Percentiles rank a stretch among this genome's conserved stretches.
Evolutionary conservation across 2,888 invertebrate genomes (phyloP).

Genomic region (Nomada ruficornis): DNA sequence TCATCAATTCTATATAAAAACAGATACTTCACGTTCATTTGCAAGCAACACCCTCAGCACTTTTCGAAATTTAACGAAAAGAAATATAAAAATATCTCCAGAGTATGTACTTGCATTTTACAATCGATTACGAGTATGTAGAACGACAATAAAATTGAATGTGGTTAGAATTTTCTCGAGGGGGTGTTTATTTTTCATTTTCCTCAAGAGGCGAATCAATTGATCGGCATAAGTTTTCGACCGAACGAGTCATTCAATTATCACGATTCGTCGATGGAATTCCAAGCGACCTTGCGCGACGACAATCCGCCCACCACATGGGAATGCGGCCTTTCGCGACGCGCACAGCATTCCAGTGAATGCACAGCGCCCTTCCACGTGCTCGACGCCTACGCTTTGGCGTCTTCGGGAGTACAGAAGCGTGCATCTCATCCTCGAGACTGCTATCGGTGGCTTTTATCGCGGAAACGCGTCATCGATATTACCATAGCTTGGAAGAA

Average conservation of each 20-base stretch:
- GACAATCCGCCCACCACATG: slow-evolving; percentile 31
- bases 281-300: slow-evolving; percentile 55
- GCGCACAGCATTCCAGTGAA: slow-evolving; percentile 14
- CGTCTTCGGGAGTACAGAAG: slow-evolving; percentile 21
- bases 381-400: slow-evolving; percentile 37
- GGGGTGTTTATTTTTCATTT: too few species aligned
- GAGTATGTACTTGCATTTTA: too few species aligned
- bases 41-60: too few species aligned
- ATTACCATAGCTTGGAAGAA: slow-evolving; percentile 58
- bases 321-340: slow-evolving; percentile 63
- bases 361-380: slow-evolving; percentile 18
- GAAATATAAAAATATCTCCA: too few species aligned
- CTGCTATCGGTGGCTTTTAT: slow-evolving; percentile 30
- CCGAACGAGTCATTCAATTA: too few species aligned
- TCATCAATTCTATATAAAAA: too few species aligned
- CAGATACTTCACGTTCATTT: too few species aligned
- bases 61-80: too few species aligned
- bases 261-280: slow-evolving; percentile 1
- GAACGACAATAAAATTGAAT: too few species aligned
- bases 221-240: too few species aligned
- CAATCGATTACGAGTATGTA: too few species aligned
- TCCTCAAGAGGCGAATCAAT: neutral
- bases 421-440: slow-evolving; percentile 13
- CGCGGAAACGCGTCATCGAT: slow-evolving; percentile 43
- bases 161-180: too few species aligned